These are phyloP conservation scores for Liasis olivaceus DNA, from an alignment of 2,797 vertebrate genomes.

Conservation along the genomic window DNA sequence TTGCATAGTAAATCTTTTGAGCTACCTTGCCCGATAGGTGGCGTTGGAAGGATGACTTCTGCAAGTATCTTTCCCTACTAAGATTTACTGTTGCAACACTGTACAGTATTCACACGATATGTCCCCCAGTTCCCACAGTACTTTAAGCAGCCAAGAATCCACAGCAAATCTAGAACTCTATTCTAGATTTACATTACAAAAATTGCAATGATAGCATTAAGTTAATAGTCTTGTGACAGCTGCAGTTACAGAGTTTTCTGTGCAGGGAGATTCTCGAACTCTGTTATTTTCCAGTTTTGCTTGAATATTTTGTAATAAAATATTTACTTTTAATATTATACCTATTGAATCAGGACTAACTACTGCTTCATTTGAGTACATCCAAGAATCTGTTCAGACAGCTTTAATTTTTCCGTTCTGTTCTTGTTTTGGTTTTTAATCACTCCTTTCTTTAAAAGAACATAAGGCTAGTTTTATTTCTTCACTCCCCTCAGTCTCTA, in stretches of 20 bases:
- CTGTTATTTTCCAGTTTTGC: not conserved
- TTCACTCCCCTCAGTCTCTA: not conserved
- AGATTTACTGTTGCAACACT: not conserved
- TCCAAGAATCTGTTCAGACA: not conserved
- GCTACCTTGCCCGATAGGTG: not conserved
- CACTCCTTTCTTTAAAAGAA: not conserved
- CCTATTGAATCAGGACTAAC: not conserved
- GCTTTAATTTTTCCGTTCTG: not conserved
- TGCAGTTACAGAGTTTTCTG: not conserved
- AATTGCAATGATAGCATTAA: not conserved
- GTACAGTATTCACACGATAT: not conserved
- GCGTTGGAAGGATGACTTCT: not conserved
- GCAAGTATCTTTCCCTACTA: not conserved
- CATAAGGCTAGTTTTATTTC: not conserved
- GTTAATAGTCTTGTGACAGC: not conserved
- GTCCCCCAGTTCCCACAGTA: not conserved
- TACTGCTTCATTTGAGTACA: slow-evolving; percentile 17
- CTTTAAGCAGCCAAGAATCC: not conserved
- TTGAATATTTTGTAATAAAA: slow-evolving; percentile 2
- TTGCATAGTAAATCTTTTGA: not conserved
- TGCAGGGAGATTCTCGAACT: not conserved
- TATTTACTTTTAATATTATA: not conserved
- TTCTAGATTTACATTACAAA: not conserved
- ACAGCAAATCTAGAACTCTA: not conserved
- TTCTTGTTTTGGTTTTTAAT: not conserved